phyloP scores from a whole-genome alignment of 2,113 vertebrate species.

The Eubucco bourcierii region DNA sequence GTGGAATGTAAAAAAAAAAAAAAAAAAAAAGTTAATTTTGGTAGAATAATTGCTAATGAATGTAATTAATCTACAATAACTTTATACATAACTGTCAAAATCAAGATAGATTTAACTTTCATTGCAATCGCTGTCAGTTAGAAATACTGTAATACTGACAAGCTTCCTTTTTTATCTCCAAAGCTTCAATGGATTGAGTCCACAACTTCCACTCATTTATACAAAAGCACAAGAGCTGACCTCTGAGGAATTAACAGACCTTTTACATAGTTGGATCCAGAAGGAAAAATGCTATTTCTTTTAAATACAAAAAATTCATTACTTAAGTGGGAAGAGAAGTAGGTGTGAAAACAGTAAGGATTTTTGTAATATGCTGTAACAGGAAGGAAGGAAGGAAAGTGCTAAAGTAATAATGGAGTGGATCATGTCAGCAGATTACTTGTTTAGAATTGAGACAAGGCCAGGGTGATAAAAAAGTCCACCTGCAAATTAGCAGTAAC shows the following conservation, averaged over 20 bases:
- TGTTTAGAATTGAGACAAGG: background rate
- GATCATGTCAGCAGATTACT: background rate
- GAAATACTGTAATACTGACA: background rate
- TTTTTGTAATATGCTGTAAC: background rate
- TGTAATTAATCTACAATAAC: background rate
- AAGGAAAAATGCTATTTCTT: background rate
- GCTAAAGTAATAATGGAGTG: background rate
- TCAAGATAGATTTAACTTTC: too few relatives aligned
- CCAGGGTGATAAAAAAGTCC: background rate
- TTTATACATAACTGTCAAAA: too few relatives aligned
- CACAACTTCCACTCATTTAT: background rate
- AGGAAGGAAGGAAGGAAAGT: background rate
- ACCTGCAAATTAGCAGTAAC: background rate
- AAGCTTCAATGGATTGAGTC: background rate
- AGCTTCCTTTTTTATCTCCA: background rate
- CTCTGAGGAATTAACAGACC: background rate
- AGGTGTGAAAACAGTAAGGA: background rate
- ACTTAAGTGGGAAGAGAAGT: background rate
- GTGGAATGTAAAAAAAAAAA: background rate
- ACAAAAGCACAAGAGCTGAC: background rate
- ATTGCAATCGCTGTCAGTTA: background rate
- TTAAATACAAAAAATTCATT: background rate
- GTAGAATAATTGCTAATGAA: background rate
- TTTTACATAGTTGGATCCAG: background rate
- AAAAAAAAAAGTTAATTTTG: background rate